Base-by-base conservation (phyloP, 92 coral and sea anemone genomes). In the Parazoanthus swiftii region DNA sequence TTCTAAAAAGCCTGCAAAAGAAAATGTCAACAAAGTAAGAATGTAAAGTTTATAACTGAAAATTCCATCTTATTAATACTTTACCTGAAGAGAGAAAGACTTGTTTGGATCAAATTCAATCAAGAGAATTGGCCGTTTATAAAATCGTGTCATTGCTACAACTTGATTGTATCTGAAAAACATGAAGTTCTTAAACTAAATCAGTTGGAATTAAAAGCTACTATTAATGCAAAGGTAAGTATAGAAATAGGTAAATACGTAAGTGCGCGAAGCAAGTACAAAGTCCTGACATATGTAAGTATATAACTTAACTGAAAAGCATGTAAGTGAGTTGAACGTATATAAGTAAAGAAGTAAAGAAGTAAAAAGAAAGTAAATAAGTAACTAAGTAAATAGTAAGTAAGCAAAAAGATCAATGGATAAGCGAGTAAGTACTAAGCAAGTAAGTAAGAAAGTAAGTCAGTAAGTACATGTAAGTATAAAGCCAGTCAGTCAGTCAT, bases 91-190 rank as follows among this genome's bases (percentile, higher is more conserved):
- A 1, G 99, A 95, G 82, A 97, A 97, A 38, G 99, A 94, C 91
- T 97, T 97, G 91, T 93, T 94, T 8, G 98, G 98, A 90, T 97
- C 99, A 67, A 97, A 97, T 75, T 97, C 99, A 86, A 97, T 97
- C 29, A 97, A 90, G 8, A 97, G 88, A 85, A 97, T 85, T 9
- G 99, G 99, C 50, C 97, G 93, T 87, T 95, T 97, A 94, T 97
- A 97, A 87, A 93, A 97, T 44, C 99, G 89, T 51, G 98, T 94
- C 99, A 97, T 97, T 13, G 99, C 89, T n/a, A 97, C 98, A 26
- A 92, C 98, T 88, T 97, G 99, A 84, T 91, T 95, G 89, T 97
- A 97, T 76, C 99, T 97, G 86, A n/a, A 66, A 63, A 33, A 51
- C 5, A 66, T 38, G 50, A 29, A 80, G 39, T 54, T 21, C 3